These are phyloP conservation scores for Caenorhabditis japonica DNA, from an alignment of 2,888 invertebrate species.

Conservation along the genomic window DNA sequence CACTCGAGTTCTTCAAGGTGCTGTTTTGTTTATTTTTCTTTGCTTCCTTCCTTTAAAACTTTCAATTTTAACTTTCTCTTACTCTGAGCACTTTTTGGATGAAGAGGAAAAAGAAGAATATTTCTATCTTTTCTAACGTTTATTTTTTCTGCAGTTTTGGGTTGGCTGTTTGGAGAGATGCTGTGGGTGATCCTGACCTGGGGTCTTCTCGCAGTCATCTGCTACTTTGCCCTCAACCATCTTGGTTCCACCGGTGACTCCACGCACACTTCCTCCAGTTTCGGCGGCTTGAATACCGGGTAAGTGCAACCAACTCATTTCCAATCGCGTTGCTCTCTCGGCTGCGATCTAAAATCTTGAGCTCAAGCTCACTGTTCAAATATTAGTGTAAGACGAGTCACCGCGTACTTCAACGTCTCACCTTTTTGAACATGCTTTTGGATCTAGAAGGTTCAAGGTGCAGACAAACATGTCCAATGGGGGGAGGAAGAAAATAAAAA, in stretches of 20 bases:
- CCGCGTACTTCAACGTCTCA: conserved; percentile 49
- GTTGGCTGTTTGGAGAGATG: conserved; percentile 62
- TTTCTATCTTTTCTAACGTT: no score
- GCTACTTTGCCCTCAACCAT: conserved; percentile 73
- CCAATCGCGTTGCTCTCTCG: conserved; percentile 17
- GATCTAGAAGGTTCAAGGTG: neutral
- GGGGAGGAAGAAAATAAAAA: neutral
- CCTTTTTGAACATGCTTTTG: conserved; percentile 48
- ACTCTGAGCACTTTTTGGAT: neutral
- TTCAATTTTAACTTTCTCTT: conserved; percentile 1
- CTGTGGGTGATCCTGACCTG: conserved; percentile 73
- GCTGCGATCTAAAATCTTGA: conserved; percentile 22
- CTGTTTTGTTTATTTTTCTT: neutral
- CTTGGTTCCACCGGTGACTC: conserved; percentile 56
- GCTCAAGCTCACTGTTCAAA: conserved; percentile 40
- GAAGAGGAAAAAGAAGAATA: no score
- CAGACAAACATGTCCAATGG: neutral
- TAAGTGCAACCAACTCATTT: conserved; percentile 25
- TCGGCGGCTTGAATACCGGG: conserved; percentile 30
- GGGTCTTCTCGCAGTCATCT: conserved; percentile 71
- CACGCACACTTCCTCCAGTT: conserved; percentile 38
- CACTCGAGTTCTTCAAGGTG: conserved; percentile 45
- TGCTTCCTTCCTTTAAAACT: neutral
- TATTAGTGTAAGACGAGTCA: conserved; percentile 36
- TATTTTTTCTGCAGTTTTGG: conserved; percentile 47